Evolutionary conservation across 1,140 invertebrate species (phyloP).

Genomic region (Bactericera cockerelli): DNA sequence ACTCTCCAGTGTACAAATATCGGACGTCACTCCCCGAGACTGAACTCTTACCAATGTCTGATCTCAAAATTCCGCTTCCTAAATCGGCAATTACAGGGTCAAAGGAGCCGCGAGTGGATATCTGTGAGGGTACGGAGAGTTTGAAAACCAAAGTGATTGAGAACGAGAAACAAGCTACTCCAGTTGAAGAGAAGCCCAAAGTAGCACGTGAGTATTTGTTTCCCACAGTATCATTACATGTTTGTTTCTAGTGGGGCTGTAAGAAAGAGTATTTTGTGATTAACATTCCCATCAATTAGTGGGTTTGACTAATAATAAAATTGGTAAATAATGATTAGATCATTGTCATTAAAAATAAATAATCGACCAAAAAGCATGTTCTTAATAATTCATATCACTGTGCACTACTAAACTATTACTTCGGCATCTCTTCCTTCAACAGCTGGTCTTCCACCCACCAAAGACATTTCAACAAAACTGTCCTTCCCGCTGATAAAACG

Average conservation of each 20-base stretch:
- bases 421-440: too few species aligned
- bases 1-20: not conserved
- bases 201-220: not conserved
- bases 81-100: conserved; percentile 14
- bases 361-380: too few species aligned
- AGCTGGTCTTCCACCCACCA: not conserved
- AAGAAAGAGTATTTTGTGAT: too few species aligned
- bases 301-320: too few species aligned
- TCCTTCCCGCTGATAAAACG: not conserved
- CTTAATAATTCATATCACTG: too few species aligned
- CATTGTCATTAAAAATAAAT: too few species aligned
- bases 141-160: conserved; percentile 9
- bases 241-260: too few species aligned
- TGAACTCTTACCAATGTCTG: conserved; percentile 1
- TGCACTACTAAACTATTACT: too few species aligned
- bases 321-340: too few species aligned
- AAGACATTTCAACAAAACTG: conserved; percentile 1
- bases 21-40: not conserved
- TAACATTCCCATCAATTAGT: too few species aligned
- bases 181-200: conserved; percentile 2
- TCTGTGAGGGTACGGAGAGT: conserved; percentile 18
- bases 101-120: conserved; percentile 15
- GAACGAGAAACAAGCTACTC: not conserved
- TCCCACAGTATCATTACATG: too few species aligned
- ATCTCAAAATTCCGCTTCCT: not conserved